Percentiles rank a stretch among this genome's conserved stretches.
Conservation (phyloP, 2,888 invertebrate species). For the Ephialtes manifestator region DNA sequence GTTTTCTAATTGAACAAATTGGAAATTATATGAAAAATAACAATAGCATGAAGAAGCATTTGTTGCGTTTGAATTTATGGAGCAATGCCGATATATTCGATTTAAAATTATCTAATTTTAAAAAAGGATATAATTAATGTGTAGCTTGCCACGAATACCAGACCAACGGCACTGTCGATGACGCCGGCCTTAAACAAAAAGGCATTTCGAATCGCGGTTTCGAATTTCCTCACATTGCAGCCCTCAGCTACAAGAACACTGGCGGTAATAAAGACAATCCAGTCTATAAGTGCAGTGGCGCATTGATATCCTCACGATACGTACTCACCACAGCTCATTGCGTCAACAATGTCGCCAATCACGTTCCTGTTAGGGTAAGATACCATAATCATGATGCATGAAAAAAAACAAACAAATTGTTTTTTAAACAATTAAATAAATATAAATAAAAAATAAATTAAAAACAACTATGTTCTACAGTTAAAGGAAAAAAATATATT, state of each 20-base stretch:
- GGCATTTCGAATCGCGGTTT: slow-evolving; percentile 19
- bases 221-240: slow-evolving; percentile 81
- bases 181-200: not conserved
- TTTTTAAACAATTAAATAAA: too few relatives aligned
- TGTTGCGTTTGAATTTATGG: too few relatives aligned
- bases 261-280: slow-evolving; percentile 49
- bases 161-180: slow-evolving; percentile 69
- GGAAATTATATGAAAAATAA: too few relatives aligned
- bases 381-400: not conserved
- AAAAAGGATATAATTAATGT: not conserved
- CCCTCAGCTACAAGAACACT: slow-evolving; percentile 77
- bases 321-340: slow-evolving; percentile 83
- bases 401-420: too few relatives aligned
- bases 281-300: slow-evolving; percentile 80
- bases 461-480: too few relatives aligned
- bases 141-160: slow-evolving; percentile 80
- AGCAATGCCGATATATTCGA: too few relatives aligned
- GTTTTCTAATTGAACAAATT: too few relatives aligned
- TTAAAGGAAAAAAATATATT: not conserved
- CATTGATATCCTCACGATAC: slow-evolving; percentile 78
- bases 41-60: too few relatives aligned
- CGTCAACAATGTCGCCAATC: slow-evolving; percentile 76
- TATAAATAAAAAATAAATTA: too few relatives aligned
- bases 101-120: too few relatives aligned
- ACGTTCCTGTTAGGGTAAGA: slow-evolving; percentile 78